Conservation (phyloP, 2,113 vertebrate genomes). For the Brachyhypopomus gauderio region DNA sequence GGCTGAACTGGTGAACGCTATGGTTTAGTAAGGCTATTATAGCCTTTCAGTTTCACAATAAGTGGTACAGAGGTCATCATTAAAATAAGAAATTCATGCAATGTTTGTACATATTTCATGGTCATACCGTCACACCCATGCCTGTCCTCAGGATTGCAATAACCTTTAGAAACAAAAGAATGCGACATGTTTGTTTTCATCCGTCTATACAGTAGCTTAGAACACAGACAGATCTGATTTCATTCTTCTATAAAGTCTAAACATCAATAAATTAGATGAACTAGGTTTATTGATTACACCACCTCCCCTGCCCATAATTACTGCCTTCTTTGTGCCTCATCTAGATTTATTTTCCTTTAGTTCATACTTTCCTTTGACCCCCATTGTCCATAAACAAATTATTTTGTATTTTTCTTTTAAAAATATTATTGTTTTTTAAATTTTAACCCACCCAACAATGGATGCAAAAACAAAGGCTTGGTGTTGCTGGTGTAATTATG, state of each 20-base stretch:
- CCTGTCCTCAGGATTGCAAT: background rate
- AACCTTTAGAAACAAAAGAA: slow-evolving; percentile 6
- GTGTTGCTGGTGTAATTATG: slow-evolving; percentile 9
- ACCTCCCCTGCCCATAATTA: slow-evolving; percentile 43
- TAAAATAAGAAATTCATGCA: background rate
- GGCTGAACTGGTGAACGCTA: background rate
- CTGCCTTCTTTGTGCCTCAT: slow-evolving; percentile 57
- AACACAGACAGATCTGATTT: background rate
- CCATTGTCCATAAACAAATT: slow-evolving; percentile 56
- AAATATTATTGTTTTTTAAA: slow-evolving; percentile 3
- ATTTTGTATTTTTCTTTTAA: slow-evolving; percentile 42
- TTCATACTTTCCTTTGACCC: slow-evolving; percentile 67
- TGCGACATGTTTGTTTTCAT: background rate
- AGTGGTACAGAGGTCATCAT: background rate
- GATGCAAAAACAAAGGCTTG: slow-evolving; percentile 49
- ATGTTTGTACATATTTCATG: background rate
- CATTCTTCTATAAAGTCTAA: background rate
- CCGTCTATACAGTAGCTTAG: background rate
- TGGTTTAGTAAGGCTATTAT: background rate
- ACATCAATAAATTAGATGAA: background rate
- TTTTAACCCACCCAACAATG: slow-evolving; percentile 50
- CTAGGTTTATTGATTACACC: slow-evolving; percentile 1
- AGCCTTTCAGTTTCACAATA: background rate
- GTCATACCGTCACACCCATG: background rate
- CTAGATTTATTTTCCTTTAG: slow-evolving; percentile 57